Evolutionary conservation across 1,140 invertebrate genomes (phyloP).

Genomic region (Papilio polytes): DNA sequence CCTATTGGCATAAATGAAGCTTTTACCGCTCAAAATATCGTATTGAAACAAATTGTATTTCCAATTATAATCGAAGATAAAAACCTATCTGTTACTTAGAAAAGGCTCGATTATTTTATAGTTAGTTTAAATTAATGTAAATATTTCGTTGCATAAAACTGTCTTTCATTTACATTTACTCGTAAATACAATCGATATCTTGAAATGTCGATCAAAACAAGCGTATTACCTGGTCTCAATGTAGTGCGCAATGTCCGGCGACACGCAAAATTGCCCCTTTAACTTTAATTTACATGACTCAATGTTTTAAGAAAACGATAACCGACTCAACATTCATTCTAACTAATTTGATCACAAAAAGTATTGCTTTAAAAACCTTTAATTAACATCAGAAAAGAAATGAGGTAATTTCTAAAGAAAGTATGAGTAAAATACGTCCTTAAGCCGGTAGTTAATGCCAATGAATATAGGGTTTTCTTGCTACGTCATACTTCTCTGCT

Average conservation of each 20-base stretch:
- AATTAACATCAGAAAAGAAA: neutral
- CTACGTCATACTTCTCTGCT: slow-evolving; percentile 54
- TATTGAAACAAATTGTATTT: too few species aligned
- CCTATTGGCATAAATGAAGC: too few species aligned
- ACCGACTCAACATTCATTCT: neutral
- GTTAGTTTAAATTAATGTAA: neutral
- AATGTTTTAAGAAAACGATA: slow-evolving; percentile 8
- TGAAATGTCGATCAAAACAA: slow-evolving; percentile 5
- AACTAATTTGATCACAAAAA: neutral
- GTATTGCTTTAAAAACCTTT: neutral
- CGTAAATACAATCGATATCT: slow-evolving; percentile 25
- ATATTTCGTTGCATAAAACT: neutral
- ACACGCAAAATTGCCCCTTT: slow-evolving; percentile 20
- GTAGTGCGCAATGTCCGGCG: slow-evolving; percentile 2
- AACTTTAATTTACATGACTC: slow-evolving; percentile 8
- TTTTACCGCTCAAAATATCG: too few species aligned
- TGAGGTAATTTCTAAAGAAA: neutral
- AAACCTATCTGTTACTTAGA: neutral
- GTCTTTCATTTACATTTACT: neutral
- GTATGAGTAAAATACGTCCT: slow-evolving; percentile 31
- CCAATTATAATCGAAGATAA: too few species aligned
- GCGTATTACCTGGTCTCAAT: slow-evolving; percentile 9
- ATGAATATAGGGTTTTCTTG: slow-evolving; percentile 54
- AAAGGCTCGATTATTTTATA: neutral
- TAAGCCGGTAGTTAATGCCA: neutral